Evolutionary conservation across 2,888 invertebrate species (phyloP), one percentile per base, ranked within the genome.

Genomic region (Ganaspis brasiliensis): DNA sequence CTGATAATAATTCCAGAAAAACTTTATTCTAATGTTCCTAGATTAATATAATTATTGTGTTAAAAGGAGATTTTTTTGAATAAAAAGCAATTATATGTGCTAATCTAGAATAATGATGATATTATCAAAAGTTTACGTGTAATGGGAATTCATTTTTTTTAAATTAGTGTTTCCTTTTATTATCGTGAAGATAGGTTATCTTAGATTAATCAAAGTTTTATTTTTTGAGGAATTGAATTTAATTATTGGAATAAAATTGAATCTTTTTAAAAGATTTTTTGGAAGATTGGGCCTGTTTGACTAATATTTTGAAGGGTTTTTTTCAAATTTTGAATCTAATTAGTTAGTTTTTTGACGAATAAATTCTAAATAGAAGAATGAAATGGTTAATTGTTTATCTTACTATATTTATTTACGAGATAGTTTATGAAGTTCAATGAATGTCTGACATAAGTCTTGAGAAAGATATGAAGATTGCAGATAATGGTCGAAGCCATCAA

Each of bases 401-500:
- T 9, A 55, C 0, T 19, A 5, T 55, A 9, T 21, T 10, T 55
- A 14, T 19, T 19, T 55, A 55, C 21, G 19, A 19, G n/a, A 21
- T 49, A n/a, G 14, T 57, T 57, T 57, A 57, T 57, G n/a, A 24
- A 26, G n/a, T 26, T 26, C 21, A 59, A 35, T 31, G 26, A 59
- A 35, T 31, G 19, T 6, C n/a, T 59, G 31, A 59, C 16, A 59
- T 16, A 31, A 35, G 31, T 8, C 31, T 59, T 35, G 59, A 31
- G 59, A 35, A 31, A 59, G 59, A 59, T 59, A 35, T 59, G 59
- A 59, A 73, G 80, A 77, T 83, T 73, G 85, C 83, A 80, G 85
- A 82, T 85, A 85, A 84, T 85, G 83, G 83, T 84, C 84, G 83
- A 80, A 79, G 80, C 78, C 83, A 76, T 80, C 85, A 82, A 85